Conservation (phyloP, 2,797 vertebrate genomes). For the Sebastes steindachneri region DNA sequence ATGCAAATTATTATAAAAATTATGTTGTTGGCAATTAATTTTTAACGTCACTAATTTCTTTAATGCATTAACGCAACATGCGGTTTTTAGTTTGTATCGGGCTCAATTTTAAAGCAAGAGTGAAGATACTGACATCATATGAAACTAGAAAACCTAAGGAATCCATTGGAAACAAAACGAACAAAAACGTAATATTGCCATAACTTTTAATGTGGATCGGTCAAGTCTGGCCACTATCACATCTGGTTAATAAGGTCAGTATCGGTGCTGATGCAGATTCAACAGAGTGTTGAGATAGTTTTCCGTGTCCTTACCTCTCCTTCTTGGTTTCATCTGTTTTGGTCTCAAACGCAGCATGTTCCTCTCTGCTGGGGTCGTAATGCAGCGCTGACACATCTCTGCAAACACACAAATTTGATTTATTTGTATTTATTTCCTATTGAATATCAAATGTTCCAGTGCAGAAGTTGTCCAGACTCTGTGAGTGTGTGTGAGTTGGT, state of each 20-base stretch:
- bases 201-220: neutral
- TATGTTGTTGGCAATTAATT: too few species aligned
- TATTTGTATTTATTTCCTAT: neutral
- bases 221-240: neutral
- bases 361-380: conserved; percentile 92
- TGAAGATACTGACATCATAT: too few species aligned
- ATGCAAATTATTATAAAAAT: too few species aligned
- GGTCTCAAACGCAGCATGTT: conserved; percentile 90
- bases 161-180: too few species aligned
- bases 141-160: too few species aligned
- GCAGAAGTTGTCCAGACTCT: neutral
- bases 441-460: neutral
- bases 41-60: too few species aligned
- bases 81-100: too few species aligned
- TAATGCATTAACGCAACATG: too few species aligned
- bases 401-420: conserved; percentile 7
- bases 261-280: neutral
- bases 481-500: neutral
- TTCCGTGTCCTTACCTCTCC: conserved; percentile 84
- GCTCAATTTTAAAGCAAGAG: too few species aligned
- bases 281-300: too few species aligned
- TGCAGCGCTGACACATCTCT: conserved; percentile 89
- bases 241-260: neutral
- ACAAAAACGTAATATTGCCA: neutral
- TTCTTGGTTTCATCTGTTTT: conserved; percentile 75